Evolutionary conservation across 2,113 vertebrate genomes (phyloP).

Genomic region (Condylura cristata): DNA sequence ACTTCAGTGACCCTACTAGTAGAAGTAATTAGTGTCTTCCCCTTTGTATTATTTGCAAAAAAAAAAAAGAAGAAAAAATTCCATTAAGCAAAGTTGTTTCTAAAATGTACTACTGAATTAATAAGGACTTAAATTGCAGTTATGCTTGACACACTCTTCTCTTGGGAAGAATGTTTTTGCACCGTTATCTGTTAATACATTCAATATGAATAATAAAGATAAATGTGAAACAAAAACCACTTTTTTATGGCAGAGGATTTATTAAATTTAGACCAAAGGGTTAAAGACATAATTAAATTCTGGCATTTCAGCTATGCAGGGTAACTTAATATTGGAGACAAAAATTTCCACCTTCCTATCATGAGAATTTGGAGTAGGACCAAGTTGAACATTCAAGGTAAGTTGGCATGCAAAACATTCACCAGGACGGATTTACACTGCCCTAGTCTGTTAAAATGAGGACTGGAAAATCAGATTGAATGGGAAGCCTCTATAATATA

Average conservation of each 20-base stretch:
- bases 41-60: constrained; percentile 67
- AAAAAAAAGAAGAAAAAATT: constrained; percentile 4
- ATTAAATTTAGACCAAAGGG: constrained; percentile 74
- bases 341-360: constrained; percentile 50
- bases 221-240: constrained; percentile 80
- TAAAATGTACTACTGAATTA: constrained; percentile 75
- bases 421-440: not conserved
- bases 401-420: not conserved
- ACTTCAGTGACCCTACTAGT: constrained; percentile 65
- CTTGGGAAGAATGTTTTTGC: constrained; percentile 84
- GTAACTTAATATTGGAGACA: not conserved
- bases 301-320: constrained; percentile 70
- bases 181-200: constrained; percentile 86
- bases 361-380: constrained; percentile 13
- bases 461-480: constrained; percentile 41
- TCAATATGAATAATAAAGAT: constrained; percentile 88
- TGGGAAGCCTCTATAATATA: constrained; percentile 75
- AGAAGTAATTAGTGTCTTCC: constrained; percentile 74
- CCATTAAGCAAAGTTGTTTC: constrained; percentile 64
- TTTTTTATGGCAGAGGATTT: constrained; percentile 78
- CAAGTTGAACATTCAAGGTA: constrained; percentile 29
- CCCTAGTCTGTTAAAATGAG: constrained; percentile 26
- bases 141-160: constrained; percentile 82
- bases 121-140: constrained; percentile 76
- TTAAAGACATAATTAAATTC: constrained; percentile 75